Base-by-base conservation (phyloP, 1,140 invertebrate genomes). In the Leptinotarsa defecta region DNA sequence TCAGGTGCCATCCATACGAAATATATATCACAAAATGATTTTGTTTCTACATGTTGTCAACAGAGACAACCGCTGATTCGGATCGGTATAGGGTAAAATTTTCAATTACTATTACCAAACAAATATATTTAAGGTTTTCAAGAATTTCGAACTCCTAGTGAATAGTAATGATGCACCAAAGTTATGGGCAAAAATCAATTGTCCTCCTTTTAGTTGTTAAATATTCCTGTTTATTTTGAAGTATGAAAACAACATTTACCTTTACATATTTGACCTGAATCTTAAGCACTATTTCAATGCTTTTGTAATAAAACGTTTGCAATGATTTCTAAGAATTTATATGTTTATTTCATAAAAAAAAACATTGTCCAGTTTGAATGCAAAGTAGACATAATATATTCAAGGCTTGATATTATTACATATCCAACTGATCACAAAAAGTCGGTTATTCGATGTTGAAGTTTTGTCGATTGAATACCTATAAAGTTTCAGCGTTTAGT, bases 1-100 rank as follows among this genome's bases (percentile, higher is more conserved):
- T 57, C 52, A 68, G 67, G 43, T 68, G 67, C 67, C 67, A 68
- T 48, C 67, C 15, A 68, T 68, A 68, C 43, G 43, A 68, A 68
- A 43, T 68, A 43, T 34, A 68, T 68, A n/a, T 43, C 67, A 57
- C 52, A 57, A 19, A 57, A 57, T 57, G 52, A 57, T 57, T 57
- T 57, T 57, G 52, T n/a, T 43, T n/a, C 52, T 57, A 57, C 52
- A 57, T 57, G 17, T 57, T 57, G 52, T 15, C 52, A 15, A 57
- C 52, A 57, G 52, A 57, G 15, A 57, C 52, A 43, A 43, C 34
- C 8, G 34, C 34, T 43, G 34, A 43, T 43, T 43, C 34, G 34
- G 34, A 43, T 43, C 2, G 34, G 34, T 43, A 43, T 43, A 11
- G 8, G 34, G 8, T 43, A 43, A 8, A 43, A 43, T 43, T 43